phyloP scores from a whole-genome alignment of 2,113 vertebrate species.

The Elgaria multicarinata region DNA sequence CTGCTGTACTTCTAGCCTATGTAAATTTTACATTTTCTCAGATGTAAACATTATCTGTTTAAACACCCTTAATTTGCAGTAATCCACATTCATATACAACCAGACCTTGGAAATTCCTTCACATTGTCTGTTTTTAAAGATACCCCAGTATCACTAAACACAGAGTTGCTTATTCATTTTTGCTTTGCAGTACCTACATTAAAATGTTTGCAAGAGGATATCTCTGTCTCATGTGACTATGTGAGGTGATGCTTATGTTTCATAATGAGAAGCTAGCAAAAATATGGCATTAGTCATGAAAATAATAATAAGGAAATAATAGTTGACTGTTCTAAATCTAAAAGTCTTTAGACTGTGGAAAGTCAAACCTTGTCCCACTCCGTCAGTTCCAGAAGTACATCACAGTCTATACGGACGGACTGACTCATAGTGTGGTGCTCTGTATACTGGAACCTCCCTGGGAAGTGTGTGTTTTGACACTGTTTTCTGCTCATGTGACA shows the following conservation, averaged over 20 bases:
- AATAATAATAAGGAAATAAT: conserved; percentile 56
- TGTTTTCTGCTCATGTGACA: conserved; percentile 13
- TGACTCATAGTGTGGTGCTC: conserved; percentile 56
- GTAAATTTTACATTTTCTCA: background rate
- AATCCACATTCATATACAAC: background rate
- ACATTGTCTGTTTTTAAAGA: conserved; percentile 37
- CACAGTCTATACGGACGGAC: conserved; percentile 22
- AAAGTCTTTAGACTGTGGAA: conserved; percentile 70
- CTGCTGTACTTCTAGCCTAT: background rate
- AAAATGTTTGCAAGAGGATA: conserved; percentile 68
- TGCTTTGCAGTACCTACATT: conserved; percentile 45
- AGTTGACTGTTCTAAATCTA: conserved; percentile 60
- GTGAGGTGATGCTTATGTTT: conserved; percentile 68
- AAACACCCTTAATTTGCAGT: background rate
- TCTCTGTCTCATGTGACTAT: conserved; percentile 70
- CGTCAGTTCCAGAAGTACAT: conserved; percentile 53
- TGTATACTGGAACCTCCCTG: background rate
- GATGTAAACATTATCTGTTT: background rate
- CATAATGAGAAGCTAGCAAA: conserved; percentile 61
- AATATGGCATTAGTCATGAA: conserved; percentile 72
- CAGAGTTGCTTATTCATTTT: conserved; percentile 64
- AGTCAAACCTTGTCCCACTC: conserved; percentile 52
- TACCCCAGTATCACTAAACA: background rate
- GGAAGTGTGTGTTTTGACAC: background rate
- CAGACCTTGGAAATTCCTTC: background rate